Conservation (phyloP, 1,140 invertebrate species). For the Archivesica marissinica region DNA sequence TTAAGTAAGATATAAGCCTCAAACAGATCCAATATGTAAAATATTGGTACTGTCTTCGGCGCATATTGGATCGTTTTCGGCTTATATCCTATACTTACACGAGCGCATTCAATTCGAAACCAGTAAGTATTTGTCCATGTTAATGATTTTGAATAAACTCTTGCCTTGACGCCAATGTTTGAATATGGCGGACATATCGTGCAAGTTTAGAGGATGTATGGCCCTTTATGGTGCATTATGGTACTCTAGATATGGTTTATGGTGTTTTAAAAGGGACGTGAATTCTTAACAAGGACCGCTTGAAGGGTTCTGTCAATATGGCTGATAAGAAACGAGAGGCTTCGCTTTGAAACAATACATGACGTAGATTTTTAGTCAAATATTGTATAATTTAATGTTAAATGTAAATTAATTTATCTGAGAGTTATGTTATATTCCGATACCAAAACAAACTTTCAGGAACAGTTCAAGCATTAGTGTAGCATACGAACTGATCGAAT, state of each 20-base stretch:
- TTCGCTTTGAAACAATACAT: background rate
- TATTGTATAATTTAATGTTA: conserved; percentile 15
- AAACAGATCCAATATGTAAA: too few relatives aligned
- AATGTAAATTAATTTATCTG: conserved; percentile 27
- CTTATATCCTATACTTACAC: too few relatives aligned
- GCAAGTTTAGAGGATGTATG: conserved; percentile 1
- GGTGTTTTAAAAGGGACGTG: conserved; percentile 24
- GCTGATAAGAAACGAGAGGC: background rate
- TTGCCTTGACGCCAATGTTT: background rate
- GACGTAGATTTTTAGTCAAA: conserved; percentile 5
- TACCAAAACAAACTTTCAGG: too few relatives aligned
- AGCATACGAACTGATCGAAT: too few relatives aligned
- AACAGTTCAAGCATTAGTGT: too few relatives aligned
- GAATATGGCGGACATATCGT: background rate
- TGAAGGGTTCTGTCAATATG: conserved; percentile 5
- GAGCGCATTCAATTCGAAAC: too few relatives aligned
- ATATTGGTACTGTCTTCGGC: too few relatives aligned
- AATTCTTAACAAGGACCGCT: background rate
- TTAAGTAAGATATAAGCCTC: too few relatives aligned
- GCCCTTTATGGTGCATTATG: conserved; percentile 45
- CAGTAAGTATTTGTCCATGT: too few relatives aligned
- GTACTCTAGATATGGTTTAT: conserved; percentile 41
- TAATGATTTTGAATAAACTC: background rate
- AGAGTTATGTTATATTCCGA: too few relatives aligned
- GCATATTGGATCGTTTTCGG: too few relatives aligned